These are phyloP conservation scores for Oxystoma pomonae DNA, from an alignment of 2,888 invertebrate species.

Conservation along the genomic window DNA sequence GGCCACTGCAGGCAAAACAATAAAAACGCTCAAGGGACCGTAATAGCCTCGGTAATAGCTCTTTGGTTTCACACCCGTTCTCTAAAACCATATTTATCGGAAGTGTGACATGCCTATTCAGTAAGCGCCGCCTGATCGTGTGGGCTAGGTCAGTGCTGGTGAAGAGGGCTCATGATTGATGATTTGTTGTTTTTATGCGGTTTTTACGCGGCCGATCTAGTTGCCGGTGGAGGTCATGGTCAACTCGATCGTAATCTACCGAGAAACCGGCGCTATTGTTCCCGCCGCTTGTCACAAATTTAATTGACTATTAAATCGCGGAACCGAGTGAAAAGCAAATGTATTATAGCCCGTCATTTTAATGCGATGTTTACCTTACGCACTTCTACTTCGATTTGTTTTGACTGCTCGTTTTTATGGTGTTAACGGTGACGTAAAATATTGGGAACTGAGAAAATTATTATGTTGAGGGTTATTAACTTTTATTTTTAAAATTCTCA, in stretches of 20 bases:
- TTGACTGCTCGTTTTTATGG: background rate
- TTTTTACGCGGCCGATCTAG: slow-evolving; percentile 40
- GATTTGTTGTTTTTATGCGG: slow-evolving; percentile 44
- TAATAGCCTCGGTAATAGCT: too few relatives aligned
- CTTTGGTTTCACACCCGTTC: background rate
- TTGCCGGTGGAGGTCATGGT: slow-evolving; percentile 34
- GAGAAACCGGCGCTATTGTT: slow-evolving; percentile 17
- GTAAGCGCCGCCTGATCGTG: slow-evolving; percentile 16
- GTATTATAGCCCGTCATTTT: background rate
- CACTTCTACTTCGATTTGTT: background rate
- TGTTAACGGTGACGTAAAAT: background rate
- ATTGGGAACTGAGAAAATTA: background rate
- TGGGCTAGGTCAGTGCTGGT: slow-evolving; percentile 21
- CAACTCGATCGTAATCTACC: slow-evolving; percentile 24
- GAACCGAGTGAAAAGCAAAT: background rate
- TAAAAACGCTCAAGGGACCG: slow-evolving; percentile 39
- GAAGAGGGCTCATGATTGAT: slow-evolving; percentile 32
- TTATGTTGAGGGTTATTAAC: background rate
- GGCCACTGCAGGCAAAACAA: slow-evolving; percentile 31
- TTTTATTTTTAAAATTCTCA: background rate
- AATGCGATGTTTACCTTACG: background rate
- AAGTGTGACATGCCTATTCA: slow-evolving; percentile 40
- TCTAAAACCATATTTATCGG: slow-evolving; percentile 33
- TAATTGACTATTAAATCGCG: slow-evolving; percentile 25
- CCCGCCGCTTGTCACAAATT: slow-evolving; percentile 23